Base-by-base conservation (phyloP, 2,888 invertebrate species). In the Lycophotia porphyrea region DNA sequence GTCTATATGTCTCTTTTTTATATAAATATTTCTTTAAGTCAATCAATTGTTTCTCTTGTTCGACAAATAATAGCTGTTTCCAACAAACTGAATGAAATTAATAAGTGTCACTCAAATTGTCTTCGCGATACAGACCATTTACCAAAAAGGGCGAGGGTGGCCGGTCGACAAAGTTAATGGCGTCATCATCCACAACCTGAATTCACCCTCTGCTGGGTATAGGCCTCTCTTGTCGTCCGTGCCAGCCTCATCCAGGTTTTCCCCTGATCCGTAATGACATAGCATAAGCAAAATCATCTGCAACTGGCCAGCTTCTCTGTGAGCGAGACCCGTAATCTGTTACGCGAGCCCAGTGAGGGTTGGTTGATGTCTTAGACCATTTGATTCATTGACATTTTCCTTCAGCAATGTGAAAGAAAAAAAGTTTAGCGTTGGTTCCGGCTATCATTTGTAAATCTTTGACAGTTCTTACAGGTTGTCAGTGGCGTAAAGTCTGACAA, bases 81-180 rank as follows among this genome's bases (percentile, higher is more conserved):
- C 18, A n/a, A 44, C 3, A 39, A n/a, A 11, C 15, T 24, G 0
- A 49, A 42, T 34, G 18, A 49, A 39, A 39, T 42, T 7, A 44
- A 61, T 3, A 8, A 39, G 21, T 31, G 11, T 34, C 24, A 74
- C 15, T 75, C 18, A 21, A 78, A 60, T 18, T 27, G 49, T 49
- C 42, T 34, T 66, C 24, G 47, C 0, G 15, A 36, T 61, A 13
- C 15, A 24, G 24, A 64, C 15, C 15, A 81, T 81, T 74, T 39
- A 24, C 24, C 24, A 47, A 34, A 34, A 39, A 21, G 13, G 7
- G 7, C 18, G 27, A 39, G 3, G 5, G 15, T 15, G 34, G 15
- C 34, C 1, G 39, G 55, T 1, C 1, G 5, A 8, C n/a, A n/a
- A 21, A 15, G 34, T 15, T 18, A 31, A 60, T 34, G 60, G 21